Evolutionary conservation across 92 coral and sea anemone species (phyloP).

Genomic region (Virgularia gustaviana): DNA sequence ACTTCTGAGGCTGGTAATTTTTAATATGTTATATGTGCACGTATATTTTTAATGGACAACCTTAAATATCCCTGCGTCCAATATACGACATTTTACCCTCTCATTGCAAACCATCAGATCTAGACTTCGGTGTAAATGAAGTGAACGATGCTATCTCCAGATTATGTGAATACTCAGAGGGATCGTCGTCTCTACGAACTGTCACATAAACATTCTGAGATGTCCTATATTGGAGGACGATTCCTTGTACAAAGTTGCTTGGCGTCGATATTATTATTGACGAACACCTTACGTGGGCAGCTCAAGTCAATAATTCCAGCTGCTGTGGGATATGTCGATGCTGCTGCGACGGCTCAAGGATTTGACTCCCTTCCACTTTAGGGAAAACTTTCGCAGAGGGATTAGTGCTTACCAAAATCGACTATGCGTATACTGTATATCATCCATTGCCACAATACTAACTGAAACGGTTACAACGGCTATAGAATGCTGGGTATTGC

Average conservation of each 20-base stretch:
- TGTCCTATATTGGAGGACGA: not conserved
- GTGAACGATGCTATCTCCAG: conserved; percentile 3
- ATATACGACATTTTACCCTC: too few species aligned
- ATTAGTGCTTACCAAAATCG: conserved; percentile 37
- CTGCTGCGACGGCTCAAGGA: conserved; percentile 38
- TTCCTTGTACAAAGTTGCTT: conserved; percentile 6
- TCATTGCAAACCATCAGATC: conserved; percentile 5
- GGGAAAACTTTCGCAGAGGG: conserved; percentile 44
- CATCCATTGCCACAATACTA: conserved; percentile 37
- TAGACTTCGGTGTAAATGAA: not conserved
- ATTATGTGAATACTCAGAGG: conserved; percentile 1
- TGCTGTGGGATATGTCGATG: conserved; percentile 26
- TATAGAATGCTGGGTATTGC: conserved; percentile 32
- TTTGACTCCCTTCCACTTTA: conserved; percentile 31
- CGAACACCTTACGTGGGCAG: conserved; percentile 38
- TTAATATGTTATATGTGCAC: not conserved
- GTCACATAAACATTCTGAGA: not conserved
- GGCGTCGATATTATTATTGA: conserved; percentile 16
- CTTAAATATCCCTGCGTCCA: not conserved
- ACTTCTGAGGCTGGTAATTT: not conserved
- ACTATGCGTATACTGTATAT: conserved; percentile 26
- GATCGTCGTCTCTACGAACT: not conserved
- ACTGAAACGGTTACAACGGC: conserved; percentile 23
- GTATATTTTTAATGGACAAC: not conserved
- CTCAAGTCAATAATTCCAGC: conserved; percentile 21